Evolutionary conservation across 1,140 invertebrate genomes (phyloP), one percentile per base, ranked within the genome.

Genomic region (Diachasmimorpha longicaudata): DNA sequence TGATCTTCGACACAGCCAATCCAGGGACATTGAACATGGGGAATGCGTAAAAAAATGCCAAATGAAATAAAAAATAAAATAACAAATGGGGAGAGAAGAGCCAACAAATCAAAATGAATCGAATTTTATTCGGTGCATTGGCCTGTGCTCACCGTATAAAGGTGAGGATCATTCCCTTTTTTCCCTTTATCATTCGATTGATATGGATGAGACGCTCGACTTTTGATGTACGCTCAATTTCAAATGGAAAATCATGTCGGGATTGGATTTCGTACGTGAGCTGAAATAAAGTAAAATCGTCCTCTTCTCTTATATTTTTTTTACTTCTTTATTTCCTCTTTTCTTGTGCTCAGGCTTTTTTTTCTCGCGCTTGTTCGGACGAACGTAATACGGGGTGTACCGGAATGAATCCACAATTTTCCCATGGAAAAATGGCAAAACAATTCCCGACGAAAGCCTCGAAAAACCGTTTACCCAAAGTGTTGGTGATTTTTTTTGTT

Each of bases 201-300:
- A 88, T 88, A 88, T 88, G 87, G 86, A 88, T 88, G 85, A 88
- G 82, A 83, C 80, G 81, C 79, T 74, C 79, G 82, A 85, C 80
- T 83, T 86, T 87, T 87, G 85, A 88, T 88, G 85, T 86, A 84
- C 85, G 87, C 87, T 88, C 86, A 82, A 87, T 88, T 88, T 88
- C 82, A 88, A 88, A 88, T 88, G 86, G 87, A 88, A 88, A 88
- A 88, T 88, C 85, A 87, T 87, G 84, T 80, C 77, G 82, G 79
- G 83, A 83, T 87, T 88, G 86, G 84, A 85, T 83, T 86, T 85
- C 73, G 85, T 82, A 87, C 86, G 87, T 88, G 87, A 88, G 82
- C 79, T 79, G 84, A 84, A 85, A 84, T 85, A 84, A 85, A 85
- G 77, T 83, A 79, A 79, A 78, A 80, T 77, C 72, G 79, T 72